Evolutionary conservation across 2,113 vertebrate genomes (phyloP), one percentile per base, ranked within the genome.

Genomic region (Passer montanus): DNA sequence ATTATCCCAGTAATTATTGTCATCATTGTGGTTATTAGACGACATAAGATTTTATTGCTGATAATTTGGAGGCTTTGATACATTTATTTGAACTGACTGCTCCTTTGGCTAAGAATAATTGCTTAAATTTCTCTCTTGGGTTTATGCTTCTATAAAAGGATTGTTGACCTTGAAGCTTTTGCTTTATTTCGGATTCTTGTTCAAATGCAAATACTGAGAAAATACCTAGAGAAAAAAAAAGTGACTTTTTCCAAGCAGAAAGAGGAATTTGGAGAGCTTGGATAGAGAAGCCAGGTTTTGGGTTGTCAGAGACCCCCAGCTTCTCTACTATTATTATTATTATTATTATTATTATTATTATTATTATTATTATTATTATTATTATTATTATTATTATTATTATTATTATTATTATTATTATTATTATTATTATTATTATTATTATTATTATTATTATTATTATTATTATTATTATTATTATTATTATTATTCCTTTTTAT

Each of bases 31-130:
- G 3, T 92, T 93, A 93, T 90, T 95, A 90, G 74, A 82, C 84
- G 90, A 94, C 92, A 95, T 76, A 87, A 93, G 90, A 96, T 96
- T 97, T 96, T 96, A 97, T 93, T 89, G 75, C 88, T 84, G 91
- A 97, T 97, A 96, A 97, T 96, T 86, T 95, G 81, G 87, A 84
- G 60, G 53, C 74, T 92, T 92, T 96, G 86, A 93, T 95, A 85
- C 64, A 41, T 94, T 87, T 94, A 74, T 96, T 94, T 93, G 91
- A 95, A 89, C 94, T 83, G 69, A 72, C 63, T 93, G 87, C 83
- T 87, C 56, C 67, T 96, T 94, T 96, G 81, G 68, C 55, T 94
- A 88, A 74, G 92, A 94, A 66, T 92, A 96, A 97, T 97, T 97
- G 90, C 95, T 90, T 67, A 55, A 94, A 93, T 94, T 84, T 81